phyloP scores from a whole-genome alignment of 2,797 vertebrate species.

The Sebastes steindachneri region DNA sequence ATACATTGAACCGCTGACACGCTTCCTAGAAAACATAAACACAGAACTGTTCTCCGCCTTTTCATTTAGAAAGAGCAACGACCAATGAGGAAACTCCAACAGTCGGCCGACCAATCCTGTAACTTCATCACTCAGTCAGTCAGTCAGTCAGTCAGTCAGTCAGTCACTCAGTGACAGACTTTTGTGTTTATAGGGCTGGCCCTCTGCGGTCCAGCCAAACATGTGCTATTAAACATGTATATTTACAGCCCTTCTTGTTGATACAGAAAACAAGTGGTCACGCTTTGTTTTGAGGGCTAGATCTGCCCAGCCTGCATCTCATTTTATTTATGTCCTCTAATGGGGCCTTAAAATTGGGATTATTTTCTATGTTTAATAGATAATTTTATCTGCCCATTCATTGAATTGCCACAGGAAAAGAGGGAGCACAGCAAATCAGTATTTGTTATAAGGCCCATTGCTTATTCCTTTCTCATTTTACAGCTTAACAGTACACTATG shows the following conservation, averaged over 20 bases:
- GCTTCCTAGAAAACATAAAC: too few relatives aligned
- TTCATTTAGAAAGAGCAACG: too few relatives aligned
- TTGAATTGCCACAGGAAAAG: not conserved
- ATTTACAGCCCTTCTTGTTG: not conserved
- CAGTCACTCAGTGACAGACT: too few relatives aligned
- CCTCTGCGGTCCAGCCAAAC: not conserved
- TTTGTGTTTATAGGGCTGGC: too few relatives aligned
- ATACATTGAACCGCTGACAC: too few relatives aligned
- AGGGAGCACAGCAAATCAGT: not conserved
- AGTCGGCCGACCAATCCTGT: too few relatives aligned
- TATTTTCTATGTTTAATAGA: not conserved
- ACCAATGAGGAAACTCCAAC: too few relatives aligned
- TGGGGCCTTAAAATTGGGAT: not conserved
- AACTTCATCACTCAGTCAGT: too few relatives aligned
- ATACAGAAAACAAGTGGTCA: not conserved
- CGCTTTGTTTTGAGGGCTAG: not conserved
- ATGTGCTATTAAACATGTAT: not conserved
- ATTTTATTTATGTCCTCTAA: not conserved
- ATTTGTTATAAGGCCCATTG: not conserved
- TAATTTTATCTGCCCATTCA: not conserved
- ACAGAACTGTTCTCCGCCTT: too few relatives aligned
- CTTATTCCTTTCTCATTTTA: too few relatives aligned
- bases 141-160: too few relatives aligned
- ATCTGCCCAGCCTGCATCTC: not conserved
- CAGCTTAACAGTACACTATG: too few relatives aligned